Conservation (phyloP, 2,797 vertebrate species). For the Rachycentron canadum region DNA sequence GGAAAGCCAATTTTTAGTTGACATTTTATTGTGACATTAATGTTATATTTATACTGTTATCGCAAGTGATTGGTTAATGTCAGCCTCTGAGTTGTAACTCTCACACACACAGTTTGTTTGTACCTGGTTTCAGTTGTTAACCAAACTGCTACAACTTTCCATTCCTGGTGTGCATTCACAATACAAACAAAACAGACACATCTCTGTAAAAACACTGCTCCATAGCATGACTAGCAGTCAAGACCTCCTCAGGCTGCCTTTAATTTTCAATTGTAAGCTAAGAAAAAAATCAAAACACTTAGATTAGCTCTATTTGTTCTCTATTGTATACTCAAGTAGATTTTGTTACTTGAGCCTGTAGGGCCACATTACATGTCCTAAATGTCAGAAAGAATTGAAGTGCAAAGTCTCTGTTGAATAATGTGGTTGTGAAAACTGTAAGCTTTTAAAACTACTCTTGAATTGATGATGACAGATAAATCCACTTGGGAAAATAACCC, state of each 20-base stretch:
- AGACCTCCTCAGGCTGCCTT: not conserved
- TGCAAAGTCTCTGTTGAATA: too few relatives aligned
- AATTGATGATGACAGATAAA: slow-evolving; percentile 15
- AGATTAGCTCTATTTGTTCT: not conserved
- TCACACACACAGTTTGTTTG: too few relatives aligned
- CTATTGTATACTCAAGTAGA: not conserved
- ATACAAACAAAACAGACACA: not conserved
- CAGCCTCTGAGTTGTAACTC: not conserved
- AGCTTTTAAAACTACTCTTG: slow-evolving; percentile 13
- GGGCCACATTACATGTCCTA: not conserved
- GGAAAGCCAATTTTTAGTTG: too few relatives aligned
- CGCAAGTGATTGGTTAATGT: not conserved
- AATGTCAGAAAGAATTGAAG: slow-evolving; percentile 12
- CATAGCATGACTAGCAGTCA: too few relatives aligned
- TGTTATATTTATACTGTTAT: not conserved
- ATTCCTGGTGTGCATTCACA: not conserved
- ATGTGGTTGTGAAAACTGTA: slow-evolving; percentile 2
- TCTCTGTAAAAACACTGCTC: not conserved
- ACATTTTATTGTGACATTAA: not conserved
- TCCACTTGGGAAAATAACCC: slow-evolving; percentile 9
- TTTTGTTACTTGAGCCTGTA: not conserved
- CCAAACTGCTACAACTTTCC: too few relatives aligned
- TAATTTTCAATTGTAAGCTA: not conserved
- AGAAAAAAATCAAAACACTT: too few relatives aligned
- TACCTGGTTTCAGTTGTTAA: too few relatives aligned